Conservation (phyloP, 1,140 invertebrate genomes). For the Anastrepha ludens region DNA sequence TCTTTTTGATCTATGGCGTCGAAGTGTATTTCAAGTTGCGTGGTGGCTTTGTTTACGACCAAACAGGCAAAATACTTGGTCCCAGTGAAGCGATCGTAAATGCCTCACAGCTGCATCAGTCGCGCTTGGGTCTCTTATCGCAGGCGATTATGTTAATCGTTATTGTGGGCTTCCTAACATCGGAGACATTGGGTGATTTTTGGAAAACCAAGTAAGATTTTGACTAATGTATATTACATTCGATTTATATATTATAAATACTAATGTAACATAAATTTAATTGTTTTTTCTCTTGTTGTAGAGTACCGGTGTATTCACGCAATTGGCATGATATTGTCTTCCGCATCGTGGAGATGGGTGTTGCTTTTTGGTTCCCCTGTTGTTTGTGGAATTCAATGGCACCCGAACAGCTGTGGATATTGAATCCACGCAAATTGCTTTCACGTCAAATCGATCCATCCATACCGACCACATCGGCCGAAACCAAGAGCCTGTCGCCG, state of each 20-base stretch:
- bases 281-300: slow-evolving; percentile 66
- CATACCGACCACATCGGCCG: slow-evolving; percentile 70
- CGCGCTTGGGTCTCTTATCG: slow-evolving; percentile 88
- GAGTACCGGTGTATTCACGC: slow-evolving; percentile 89
- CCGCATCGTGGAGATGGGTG: slow-evolving; percentile 93
- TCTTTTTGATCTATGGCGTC: slow-evolving; percentile 95
- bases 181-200: slow-evolving; percentile 91
- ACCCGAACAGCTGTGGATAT: slow-evolving; percentile 94
- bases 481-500: slow-evolving; percentile 70
- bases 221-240: not conserved
- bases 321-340: slow-evolving; percentile 95
- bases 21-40: slow-evolving; percentile 95
- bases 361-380: slow-evolving; percentile 95
- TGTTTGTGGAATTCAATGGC: slow-evolving; percentile 96
- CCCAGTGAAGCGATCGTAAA: slow-evolving; percentile 79
- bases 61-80: slow-evolving; percentile 68
- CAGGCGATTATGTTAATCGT: slow-evolving; percentile 91
- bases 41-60: slow-evolving; percentile 75
- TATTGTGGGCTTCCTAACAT: slow-evolving; percentile 90
- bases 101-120: slow-evolving; percentile 93
- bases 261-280: not conserved
- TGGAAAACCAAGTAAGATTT: slow-evolving; percentile 90
- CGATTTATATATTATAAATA: not conserved
- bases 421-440: slow-evolving; percentile 91
- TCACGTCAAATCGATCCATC: slow-evolving; percentile 77